Base-by-base conservation (phyloP, 2,113 vertebrate genomes). In the Hippocampus mohnikei region DNA sequence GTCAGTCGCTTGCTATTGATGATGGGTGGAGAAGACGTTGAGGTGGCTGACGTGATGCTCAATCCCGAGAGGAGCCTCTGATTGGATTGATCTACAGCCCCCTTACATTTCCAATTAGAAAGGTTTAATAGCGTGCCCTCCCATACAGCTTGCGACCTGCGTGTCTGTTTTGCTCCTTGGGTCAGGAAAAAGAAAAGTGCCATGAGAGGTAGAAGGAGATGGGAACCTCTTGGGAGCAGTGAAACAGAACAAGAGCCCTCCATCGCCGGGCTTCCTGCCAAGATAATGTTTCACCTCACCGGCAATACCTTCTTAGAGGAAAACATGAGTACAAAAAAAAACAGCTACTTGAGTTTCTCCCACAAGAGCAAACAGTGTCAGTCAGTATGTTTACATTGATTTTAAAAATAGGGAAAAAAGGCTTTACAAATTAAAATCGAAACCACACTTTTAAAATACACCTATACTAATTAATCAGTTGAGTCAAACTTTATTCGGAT, bases 111-210 rank as follows among this genome's bases (percentile, higher is more conserved):
- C 90, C 86, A 91, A 91, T 88, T 77, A 23, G 48, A 79, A 79
- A 76, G 70, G 79, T 92, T 91, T 92, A 91, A 91, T 90, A 89
- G 91, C 67, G 33, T 70, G 13, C 70, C 44, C 74, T 91, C 89
- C 90, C 91, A 87, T 84, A 86, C 88, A 91, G 89, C 88, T 88
- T 91, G 89, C 89, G 87, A 88, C 82, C 86, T 88, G 83, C 77
- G 7, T 89, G 87, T 87, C 75, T 66, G 67, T 87, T 91, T 90
- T 89, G 90, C 88, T 91, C 87, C 81, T 85, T 16, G 1, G 71
- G 90, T 86, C 89, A 84, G 73, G 73, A 78, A 87, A 89, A 88
- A 91, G 89, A 91, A 89, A 91, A 91, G 87, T 89, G 84, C 83
- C 61, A 70, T 73, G 80, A 88, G 56, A 81, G 33, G 74, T 74